Evolutionary conservation across 2,113 vertebrate genomes (phyloP), one percentile per base, ranked within the genome.

Genomic region (Corythornis madagascariensis): DNA sequence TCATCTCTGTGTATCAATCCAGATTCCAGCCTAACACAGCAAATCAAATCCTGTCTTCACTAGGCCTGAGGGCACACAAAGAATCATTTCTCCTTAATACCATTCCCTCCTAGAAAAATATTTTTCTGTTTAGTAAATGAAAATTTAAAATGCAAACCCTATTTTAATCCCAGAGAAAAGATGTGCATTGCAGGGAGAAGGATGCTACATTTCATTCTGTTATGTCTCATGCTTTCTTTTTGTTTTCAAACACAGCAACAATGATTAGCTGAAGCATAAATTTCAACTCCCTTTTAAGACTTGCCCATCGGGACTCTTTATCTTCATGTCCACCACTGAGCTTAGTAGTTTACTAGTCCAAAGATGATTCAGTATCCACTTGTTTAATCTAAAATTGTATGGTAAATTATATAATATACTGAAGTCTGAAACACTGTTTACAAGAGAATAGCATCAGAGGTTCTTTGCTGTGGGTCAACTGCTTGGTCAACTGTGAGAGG

Each of bases 1-100:
- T 98, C 97, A 98, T 98, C 97, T 97, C 97, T 97, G 97, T 88
- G 97, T 98, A 98, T 98, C 98, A 98, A 98, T 98, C 98, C 98
- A 98, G 98, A 98, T 98, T 98, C 97, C 97, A 98, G 97, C 95
- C 89, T 95, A 98, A 98, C 98, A 98, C 87, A 98, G 98, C 98
- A 98, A 98, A 98, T 98, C 98, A 98, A 98, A 98, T 98, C 97
- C 98, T 97, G 97, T 97, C 97, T 98, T 97, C 94, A 92, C 97
- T 92, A 91, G 95, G 97, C 98, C 98, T 96, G 92, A 18, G 97
- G 98, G 98, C 97, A 97, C 95, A 86, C 16, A 43, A 86, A 97
- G 97, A 98, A 98, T 98, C 96, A 98, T 98, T 98, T 98, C 97
- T 98, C 96, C 97, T 97, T 98, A 97, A 98, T 98, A 97, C 97